These are phyloP conservation scores for Streptopelia turtur DNA, from an alignment of 2,797 vertebrate genomes.

Conservation along the genomic window DNA sequence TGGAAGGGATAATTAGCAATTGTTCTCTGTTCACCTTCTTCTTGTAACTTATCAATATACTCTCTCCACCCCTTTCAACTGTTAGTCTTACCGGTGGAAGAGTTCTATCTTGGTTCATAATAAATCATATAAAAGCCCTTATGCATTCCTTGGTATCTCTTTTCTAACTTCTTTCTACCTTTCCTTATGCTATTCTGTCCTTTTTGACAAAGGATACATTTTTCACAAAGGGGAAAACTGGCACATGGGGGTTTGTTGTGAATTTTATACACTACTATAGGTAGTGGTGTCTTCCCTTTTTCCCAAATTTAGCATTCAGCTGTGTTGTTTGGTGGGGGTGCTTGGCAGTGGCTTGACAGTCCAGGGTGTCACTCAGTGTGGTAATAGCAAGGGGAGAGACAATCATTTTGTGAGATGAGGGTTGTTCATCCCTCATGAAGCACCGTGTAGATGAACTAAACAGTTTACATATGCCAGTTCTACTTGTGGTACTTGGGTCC, in stretches of 20 bases:
- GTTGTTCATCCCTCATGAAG: not conserved
- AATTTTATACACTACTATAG: not conserved
- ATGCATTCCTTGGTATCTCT: not conserved
- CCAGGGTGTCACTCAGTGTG: not conserved
- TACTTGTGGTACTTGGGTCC: not conserved
- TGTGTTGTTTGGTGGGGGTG: not conserved
- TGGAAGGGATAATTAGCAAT: not conserved
- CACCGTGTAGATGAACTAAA: rapidly evolving
- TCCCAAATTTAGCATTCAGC: not conserved
- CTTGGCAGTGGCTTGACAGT: not conserved
- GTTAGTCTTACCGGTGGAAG: not conserved
- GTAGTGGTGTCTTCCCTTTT: not conserved
- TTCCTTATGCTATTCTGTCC: not conserved
- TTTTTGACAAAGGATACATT: not conserved
- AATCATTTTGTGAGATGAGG: rapidly evolving
- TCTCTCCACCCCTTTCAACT: not conserved
- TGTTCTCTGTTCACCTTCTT: not conserved
- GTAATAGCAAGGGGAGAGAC: not conserved
- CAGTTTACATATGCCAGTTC: not conserved
- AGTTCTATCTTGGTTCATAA: not conserved
- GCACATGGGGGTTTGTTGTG: rapidly evolving
- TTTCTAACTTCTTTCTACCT: not conserved
- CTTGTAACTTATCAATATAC: not conserved
- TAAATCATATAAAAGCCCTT: not conserved
- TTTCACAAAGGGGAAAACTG: not conserved